Evolutionary conservation across 2,797 vertebrate genomes (phyloP), one percentile per base, ranked within the genome.

Genomic region (Ctenosaura bakeri): DNA sequence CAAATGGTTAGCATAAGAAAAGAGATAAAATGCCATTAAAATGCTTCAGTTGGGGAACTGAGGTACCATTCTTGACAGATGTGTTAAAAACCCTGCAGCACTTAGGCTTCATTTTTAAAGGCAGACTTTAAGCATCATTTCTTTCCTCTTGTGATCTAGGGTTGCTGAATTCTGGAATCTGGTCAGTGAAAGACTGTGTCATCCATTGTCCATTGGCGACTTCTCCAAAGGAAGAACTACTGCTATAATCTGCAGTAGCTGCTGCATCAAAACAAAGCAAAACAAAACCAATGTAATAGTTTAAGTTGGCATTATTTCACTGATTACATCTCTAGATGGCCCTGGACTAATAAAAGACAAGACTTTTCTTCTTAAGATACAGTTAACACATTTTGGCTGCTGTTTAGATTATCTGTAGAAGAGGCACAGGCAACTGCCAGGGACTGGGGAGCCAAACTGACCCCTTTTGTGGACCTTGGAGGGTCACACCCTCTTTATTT

Each of bases 121-220:
- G 8, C 62, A 80, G 69, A 85, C 85, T 91, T 95, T 90, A 98
- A 0, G 93, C 66, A 0, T 38, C 89, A 93, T 85, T 90, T 85
- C 92, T 96, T 93, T 94, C 95, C 56, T 94, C 96, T 76, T 18
- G 97, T 1, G 93, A 95, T 66, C 96, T 83, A 88, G 92, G 95
- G 0, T 96, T 96, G 90, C 22, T 93, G 83, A 97, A 98, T 92
- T 98, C 97, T 1, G 98, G 97, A 94, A 98, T 98, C 97, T 98
- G 98, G 90, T 99, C 98, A 26, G 98, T 95, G 56, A 98, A 98
- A 0, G 98, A 97, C 89, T 98, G 98, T 0, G 96, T 96, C 98
- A 98, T 98, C 99, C 98, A 99, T 83, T 98, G 98, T 91, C 98
- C 98, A 0, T 98, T 98, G 3, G 98, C 97, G 90, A 98, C 94